Percentiles rank a stretch among this genome's conserved stretches.
Evolutionary conservation across 2,888 invertebrate species (phyloP).

Genomic region (Plutella xylostella): DNA sequence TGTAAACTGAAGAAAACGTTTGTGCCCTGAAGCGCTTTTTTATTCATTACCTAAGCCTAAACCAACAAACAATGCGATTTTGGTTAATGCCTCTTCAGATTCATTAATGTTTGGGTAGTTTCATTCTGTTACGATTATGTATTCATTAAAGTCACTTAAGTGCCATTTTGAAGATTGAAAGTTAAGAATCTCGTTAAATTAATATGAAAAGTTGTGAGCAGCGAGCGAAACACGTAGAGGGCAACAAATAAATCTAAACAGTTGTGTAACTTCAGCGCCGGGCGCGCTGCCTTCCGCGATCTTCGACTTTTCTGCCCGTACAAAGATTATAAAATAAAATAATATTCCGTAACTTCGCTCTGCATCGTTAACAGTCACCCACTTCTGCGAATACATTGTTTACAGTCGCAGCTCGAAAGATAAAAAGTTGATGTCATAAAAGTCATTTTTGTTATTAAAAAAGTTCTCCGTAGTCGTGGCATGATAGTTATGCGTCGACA

Average conservation of each 20-base stretch:
- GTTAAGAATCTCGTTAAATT: slow-evolving; percentile 26
- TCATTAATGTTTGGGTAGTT: not conserved
- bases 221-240: slow-evolving; percentile 22
- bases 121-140: not conserved
- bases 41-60: no score
- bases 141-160: not conserved
- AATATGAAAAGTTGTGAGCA: slow-evolving; percentile 22
- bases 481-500: no score
- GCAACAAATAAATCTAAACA: slow-evolving; percentile 35
- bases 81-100: not conserved
- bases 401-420: not conserved
- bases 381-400: no score
- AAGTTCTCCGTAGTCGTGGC: no score
- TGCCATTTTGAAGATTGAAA: slow-evolving; percentile 24
- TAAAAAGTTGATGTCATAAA: not conserved
- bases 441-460: not conserved
- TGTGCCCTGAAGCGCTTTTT: no score
- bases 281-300: slow-evolving; percentile 24
- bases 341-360: not conserved
- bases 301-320: slow-evolving; percentile 11
- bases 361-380: no score
- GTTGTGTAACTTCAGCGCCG: slow-evolving; percentile 29
- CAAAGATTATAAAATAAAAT: no score
- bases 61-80: not conserved
- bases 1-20: no score